Base-by-base conservation (phyloP, 2,113 vertebrate species). In the Galbula dea region DNA sequence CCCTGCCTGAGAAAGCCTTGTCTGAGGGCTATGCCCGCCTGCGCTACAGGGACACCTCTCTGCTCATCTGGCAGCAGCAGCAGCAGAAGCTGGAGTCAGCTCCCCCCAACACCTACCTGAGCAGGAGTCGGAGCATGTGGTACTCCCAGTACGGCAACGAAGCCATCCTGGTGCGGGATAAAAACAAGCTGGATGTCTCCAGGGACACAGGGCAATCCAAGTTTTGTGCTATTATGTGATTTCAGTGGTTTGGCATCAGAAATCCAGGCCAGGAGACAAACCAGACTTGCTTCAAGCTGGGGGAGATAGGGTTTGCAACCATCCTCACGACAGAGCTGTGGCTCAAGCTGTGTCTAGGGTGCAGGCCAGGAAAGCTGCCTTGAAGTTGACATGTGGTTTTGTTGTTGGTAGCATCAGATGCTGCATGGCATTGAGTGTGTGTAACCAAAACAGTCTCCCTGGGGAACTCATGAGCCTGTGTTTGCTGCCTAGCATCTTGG, bases 1-100 rank as follows among this genome's bases (percentile, higher is more conserved):
- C 98, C 1, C 97, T 99, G 95, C 99, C 99, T 0, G 97, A 98
- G 48, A 99, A 98, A 83, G 99, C 99, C 9, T 74, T 99, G 94
- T 98, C 98, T 0, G 99, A 99, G 87, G 90, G 96, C 36, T 98
- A 97, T 0, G 97, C 97, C 11, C 97, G 98, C 26, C 97, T 98
- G 12, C 95, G 99, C 16, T 99, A 98, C 97, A 61, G 96, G 32
- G 99, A 99, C 98, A 98, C 98, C 0, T 99, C 99, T 2, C 88
- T 99, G 94, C 97, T 99, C 57, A 97, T 99, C 92, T 99, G 99
- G 99, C 98, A 98, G 91, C 99, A 99, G 97, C 99, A 99, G 96
- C 99, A 99, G 96, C 97, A 97, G 94, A 92, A 98, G 9, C 61
- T 99, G 89, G 97, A 98, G 82, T 90, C 87, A 0, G 96, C 93